Base-by-base conservation (phyloP, 2,113 vertebrate genomes). In the Gopherus evgoodei region DNA sequence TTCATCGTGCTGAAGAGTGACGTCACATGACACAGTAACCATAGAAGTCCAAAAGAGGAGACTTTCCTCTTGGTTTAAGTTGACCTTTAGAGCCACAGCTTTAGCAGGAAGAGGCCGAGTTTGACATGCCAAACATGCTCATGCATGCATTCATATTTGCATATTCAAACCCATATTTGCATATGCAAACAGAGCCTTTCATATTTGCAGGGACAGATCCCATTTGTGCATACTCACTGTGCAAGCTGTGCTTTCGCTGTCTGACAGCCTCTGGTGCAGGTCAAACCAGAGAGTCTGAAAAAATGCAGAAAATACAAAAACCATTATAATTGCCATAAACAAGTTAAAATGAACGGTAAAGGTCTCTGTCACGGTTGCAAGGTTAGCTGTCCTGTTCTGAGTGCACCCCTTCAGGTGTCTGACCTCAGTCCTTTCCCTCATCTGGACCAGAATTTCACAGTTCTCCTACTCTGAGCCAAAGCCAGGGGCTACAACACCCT, bases 241-340 rank as follows among this genome's bases (percentile, higher is more conserved):
- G 93, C 98, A 98, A 72, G 98, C 96, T 0, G 98, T 97, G 97
- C 98, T 98, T 94, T 99, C 99, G 24, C 98, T 99, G 94, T 99
- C 99, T 0, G 98, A 99, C 97, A 99, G 98, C 96, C 99, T 98
- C 98, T 99, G 99, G 97, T 99, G 99, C 98, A 99, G 98, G 97
- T 99, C 99, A 95, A 99, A 99, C 98, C 99, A 99, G 88, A 99
- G 98, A 3, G 99, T 99, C 99, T 99, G 98, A 91, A 97, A 94
- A 91, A 97, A 91, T 47, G 96, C 94, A 97, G 52, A 94, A 80
- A 95, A 94, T 92, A 84, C 22, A 42, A 44, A 19, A 2, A 2
- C 14, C 83, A 49, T 38, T 27, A 24, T 8, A 31, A n/a, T n/a
- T 5, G 50, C 2, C 29, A 83, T 11, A n/a, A 52, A 3, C 13